Evolutionary conservation across 2,113 vertebrate genomes (phyloP), one percentile per base, ranked within the genome.

Genomic region (Gymnarchus niloticus): DNA sequence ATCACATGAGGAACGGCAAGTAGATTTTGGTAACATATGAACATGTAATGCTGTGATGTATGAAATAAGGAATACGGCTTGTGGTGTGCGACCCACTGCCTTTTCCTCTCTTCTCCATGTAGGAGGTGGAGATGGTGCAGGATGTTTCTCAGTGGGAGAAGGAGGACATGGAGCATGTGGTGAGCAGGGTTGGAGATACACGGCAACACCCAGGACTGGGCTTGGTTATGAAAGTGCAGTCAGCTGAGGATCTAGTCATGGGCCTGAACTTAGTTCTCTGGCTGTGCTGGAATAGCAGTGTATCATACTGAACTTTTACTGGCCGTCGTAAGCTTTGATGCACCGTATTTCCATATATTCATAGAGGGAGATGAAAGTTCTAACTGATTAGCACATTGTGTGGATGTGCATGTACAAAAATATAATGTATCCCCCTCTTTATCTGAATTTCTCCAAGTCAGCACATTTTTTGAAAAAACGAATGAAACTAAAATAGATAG

Each of bases 51-150:
- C 12, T 6, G 65, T 46, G 19, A n/a, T 78, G 44, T 80, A 46
- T 49, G 19, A n/a, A 51, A 10, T n/a, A 46, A 46, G 77, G 9
- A 49, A 21, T 9, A 0, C 14, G 48, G 23, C 12, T 46, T 51
- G 19, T 78, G 76, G 46, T 56, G 6, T 10, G 65, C 14, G 14
- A 69, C 76, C 46, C 19, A 78, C 9, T 78, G 23, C 37, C 21
- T 78, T 49, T 8, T 25, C 10, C n/a, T 51, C n/a, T 51, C 6
- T 12, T 25, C 12, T 69, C 83, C 37, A 0, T 86, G 0, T 92
- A 99, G 97, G 98, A 99, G 90, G 94, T 96, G 88, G 97, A 98
- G 91, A 95, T 95, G 94, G 95, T 93, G 83, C 93, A 94, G 88
- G 96, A 96, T 92, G 93, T 93, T 4, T 93, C 93, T 4, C 95